A percentile compares a stretch with the other conserved stretches of the same genome.
phyloP scores from a whole-genome alignment of 2,888 invertebrate genomes.

The Amphipyra tragopoginis region DNA sequence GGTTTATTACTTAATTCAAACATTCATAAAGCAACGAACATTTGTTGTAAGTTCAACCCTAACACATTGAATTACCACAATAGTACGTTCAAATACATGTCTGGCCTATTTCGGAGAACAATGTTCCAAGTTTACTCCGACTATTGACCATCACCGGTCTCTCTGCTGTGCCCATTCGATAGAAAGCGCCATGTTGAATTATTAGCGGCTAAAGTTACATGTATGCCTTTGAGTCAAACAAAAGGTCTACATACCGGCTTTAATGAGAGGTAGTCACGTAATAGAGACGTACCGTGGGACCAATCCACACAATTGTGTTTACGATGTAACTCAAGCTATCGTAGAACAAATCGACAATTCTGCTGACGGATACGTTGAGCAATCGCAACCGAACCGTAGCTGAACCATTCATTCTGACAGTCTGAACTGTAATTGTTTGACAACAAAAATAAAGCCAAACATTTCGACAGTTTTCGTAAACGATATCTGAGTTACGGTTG shows the following conservation, averaged over 20 bases:
- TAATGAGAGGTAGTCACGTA: conserved; percentile 24
- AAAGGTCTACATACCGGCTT: conserved; percentile 36
- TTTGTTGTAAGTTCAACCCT: conserved; percentile 1
- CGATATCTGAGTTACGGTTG: no score
- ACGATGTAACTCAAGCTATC: neutral
- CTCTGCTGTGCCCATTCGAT: neutral
- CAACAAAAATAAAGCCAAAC: no score
- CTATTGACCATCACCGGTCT: conserved; percentile 1
- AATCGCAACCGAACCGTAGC: no score
- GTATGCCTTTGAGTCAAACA: conserved; percentile 35
- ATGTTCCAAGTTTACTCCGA: conserved; percentile 1
- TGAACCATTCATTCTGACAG: no score
- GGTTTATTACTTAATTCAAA: no score
- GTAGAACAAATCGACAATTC: no score
- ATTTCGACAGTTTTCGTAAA: no score
- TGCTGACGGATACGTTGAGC: no score
- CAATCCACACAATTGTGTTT: neutral
- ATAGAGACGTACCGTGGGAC: conserved; percentile 7
- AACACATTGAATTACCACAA: conserved; percentile 9
- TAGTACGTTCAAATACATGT: conserved; percentile 9
- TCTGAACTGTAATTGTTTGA: no score
- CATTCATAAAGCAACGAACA: neutral
- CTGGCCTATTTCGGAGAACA: conserved; percentile 21
- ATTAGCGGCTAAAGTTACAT: conserved; percentile 14
- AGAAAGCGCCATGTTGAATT: conserved; percentile 6